Evolutionary conservation across 2,888 invertebrate species (phyloP).

Genomic region (Hermaeophaga mercurialis): DNA sequence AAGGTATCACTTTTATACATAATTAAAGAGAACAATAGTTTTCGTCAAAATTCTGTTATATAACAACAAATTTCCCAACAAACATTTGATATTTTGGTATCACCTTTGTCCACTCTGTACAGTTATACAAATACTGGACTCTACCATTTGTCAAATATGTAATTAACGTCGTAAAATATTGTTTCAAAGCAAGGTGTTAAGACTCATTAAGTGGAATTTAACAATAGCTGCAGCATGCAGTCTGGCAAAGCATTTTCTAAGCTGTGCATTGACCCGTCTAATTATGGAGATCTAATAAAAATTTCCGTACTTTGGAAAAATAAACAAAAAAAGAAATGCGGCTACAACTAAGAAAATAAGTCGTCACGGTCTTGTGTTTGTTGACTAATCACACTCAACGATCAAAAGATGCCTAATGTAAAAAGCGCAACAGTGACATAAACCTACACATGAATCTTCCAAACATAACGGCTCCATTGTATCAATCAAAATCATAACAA

Average conservation of each 20-base stretch:
- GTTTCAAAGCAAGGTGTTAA: conserved; percentile 14
- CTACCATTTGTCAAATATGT: conserved; percentile 14
- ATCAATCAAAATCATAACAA: too few relatives aligned
- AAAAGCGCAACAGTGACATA: too few relatives aligned
- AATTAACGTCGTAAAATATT: conserved; percentile 17
- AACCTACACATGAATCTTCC: too few relatives aligned
- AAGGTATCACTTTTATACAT: too few relatives aligned
- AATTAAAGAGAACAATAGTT: too few relatives aligned
- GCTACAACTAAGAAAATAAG: conserved; percentile 20
- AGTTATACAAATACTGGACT: conserved; percentile 3
- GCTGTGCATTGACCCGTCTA: conserved; percentile 33
- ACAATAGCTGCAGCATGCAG: conserved; percentile 21
- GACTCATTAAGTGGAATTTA: conserved; percentile 22
- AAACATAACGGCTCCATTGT: too few relatives aligned
- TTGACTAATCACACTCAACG: conserved; percentile 6
- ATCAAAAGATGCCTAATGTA: too few relatives aligned
- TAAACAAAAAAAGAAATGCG: conserved; percentile 22
- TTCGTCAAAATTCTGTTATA: too few relatives aligned
- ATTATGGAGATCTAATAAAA: conserved; percentile 33
- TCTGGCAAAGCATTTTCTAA: conserved; percentile 15
- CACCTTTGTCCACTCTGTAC: conserved; percentile 1
- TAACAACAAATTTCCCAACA: too few relatives aligned
- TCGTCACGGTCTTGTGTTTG: conserved; percentile 3
- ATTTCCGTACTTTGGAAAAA: conserved; percentile 25
- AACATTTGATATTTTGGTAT: neutral